Evolutionary conservation across 1,140 invertebrate species (phyloP), one percentile per base, ranked within the genome.

Genomic region (Spodoptera litura): DNA sequence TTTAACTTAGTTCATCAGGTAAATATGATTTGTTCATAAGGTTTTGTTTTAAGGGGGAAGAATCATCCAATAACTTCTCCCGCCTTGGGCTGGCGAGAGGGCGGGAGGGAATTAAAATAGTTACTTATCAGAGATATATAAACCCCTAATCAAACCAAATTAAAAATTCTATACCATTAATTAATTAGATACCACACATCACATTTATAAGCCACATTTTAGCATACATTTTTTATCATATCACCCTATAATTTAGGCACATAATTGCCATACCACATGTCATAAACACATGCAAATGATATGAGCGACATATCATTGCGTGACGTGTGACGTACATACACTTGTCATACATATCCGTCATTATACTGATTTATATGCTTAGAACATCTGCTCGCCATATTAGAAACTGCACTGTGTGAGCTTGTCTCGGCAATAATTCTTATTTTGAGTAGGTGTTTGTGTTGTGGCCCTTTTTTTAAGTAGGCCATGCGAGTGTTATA

Each of bases 261-360:
- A 74, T 74, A 74, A 74, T 74, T 58, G 56, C 20, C 2, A 59
- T 51, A 52, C 72, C 72, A 74, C 49, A 74, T 74, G 56, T 20
- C 38, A 74, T 51, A 44, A 62, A 62, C 72, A 74, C 58, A 74
- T 74, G 72, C 72, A 74, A 74, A 74, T 74, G 72, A 61, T 74
- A 74, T 61, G 58, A 74, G 20, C 58, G 56, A 74, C 72, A 49
- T 59, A 74, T 74, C 56, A 74, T 20, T 15, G 55, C 51, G 6
- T 27, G 72, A 62, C 72, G 44, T 4, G 58, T 74, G 72, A 59
- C 58, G 56, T 59, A 66, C 62, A 20, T 66, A 66, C 53, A 52
- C 56, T 70, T 70, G 66, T 70, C 66, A 70, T 49, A 70, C 52
- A 51, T 61, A 74, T 74, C 72, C 58, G 72, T 74, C 72, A 74